Base-by-base conservation (phyloP, 2,797 vertebrate genomes). In the Anas bernieri region DNA sequence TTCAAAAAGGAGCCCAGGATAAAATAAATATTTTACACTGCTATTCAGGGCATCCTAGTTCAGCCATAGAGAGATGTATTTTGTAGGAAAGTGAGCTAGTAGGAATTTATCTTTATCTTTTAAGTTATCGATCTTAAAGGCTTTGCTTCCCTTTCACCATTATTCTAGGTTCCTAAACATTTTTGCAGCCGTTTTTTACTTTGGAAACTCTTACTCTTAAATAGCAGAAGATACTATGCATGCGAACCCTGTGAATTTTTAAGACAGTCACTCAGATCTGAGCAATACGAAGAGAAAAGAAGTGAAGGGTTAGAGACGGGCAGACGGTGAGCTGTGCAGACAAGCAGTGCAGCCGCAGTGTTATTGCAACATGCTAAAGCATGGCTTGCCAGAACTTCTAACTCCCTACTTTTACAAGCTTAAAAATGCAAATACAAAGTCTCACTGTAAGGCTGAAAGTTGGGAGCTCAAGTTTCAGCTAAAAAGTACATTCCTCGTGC, bases 361-460 rank as follows among this genome's bases (percentile, higher is more conserved):
- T 68, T 90, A 90, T 0, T 74, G 87, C 75, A 91, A 91, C 61
- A 50, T 14, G 55, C 63, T 78, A 64, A 69, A 85, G 61, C 31
- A 86, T 0, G 4, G 56, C 77, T 78, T 94, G 82, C 50, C 45
- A 86, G 50, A 85, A 58, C 82, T 92, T 83, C 45, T 48, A 92
- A 89, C n/a, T 88, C 52, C 37, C 22, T 48, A 3, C 93, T 64
- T 94, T 90, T 46, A 82, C 43, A 77, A 74, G 76, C 55, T 86
- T 81, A 82, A 93, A 94, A 93, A 90, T 81, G 79, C 55, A 93
- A 87, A 93, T 86, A 86, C 62, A 63, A 91, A 94, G 67, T 72
- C 83, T 86, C n/a, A 67, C 52, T 82, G 48, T 41, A 50, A 96
- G 82, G 39, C 70, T 50, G 63, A 81, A 92, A 82, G 35, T 12